Evolutionary conservation across 2,797 vertebrate species (phyloP).

Genomic region (Adrianichthys oophorus): DNA sequence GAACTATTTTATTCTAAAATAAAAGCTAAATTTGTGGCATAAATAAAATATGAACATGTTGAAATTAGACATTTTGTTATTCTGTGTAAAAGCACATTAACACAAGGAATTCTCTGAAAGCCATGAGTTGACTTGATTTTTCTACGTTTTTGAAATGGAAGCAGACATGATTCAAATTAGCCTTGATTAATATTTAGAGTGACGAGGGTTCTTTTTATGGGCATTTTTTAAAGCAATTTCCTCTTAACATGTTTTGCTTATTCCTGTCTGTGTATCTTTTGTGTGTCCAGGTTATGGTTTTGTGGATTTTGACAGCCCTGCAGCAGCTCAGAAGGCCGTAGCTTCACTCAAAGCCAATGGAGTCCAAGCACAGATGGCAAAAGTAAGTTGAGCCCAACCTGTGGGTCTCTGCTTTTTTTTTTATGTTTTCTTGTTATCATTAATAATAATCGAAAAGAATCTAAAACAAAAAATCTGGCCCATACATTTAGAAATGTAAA

Average conservation of each 20-base stretch:
- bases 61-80: no score
- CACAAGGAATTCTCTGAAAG: no score
- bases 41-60: no score
- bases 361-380: conserved; percentile 99
- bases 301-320: conserved; percentile 98
- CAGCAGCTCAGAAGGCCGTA: conserved; percentile 97
- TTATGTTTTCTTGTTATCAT: conserved; percentile 14
- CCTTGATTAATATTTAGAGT: no score
- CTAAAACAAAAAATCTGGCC: not conserved
- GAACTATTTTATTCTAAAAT: no score
- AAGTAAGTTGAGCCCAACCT: conserved; percentile 79
- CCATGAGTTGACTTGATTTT: no score
- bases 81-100: no score
- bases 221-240: not conserved
- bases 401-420: conserved; percentile 9
- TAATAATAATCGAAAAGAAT: not conserved
- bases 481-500: conserved; percentile 9
- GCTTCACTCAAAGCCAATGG: conserved; percentile 97
- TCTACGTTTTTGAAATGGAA: no score
- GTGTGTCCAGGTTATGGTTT: conserved; percentile 90
- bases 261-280: conserved; percentile 19
- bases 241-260: not conserved
- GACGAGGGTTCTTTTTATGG: no score
- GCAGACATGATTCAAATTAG: no score
- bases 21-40: no score